Percentiles rank a stretch among this genome's conserved stretches.
These are phyloP conservation scores for Alligator sinensis DNA, from an alignment of 2,113 vertebrate species.

Conservation along the genomic window DNA sequence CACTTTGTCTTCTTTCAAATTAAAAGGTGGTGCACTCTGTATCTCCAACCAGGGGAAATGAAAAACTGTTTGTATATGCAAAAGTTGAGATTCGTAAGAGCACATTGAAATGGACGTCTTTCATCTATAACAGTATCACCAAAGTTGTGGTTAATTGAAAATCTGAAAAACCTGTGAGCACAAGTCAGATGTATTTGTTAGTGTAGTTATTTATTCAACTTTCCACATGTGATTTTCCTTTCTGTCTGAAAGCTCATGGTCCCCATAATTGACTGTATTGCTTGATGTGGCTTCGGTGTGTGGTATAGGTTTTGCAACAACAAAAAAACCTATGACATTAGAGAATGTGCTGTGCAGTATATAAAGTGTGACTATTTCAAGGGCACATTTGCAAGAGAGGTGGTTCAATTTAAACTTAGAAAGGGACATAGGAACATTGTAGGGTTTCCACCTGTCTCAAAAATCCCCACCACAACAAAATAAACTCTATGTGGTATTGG, in stretches of 20 bases:
- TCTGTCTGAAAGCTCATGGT: background rate
- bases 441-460: background rate
- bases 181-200: background rate
- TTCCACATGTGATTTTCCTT: background rate
- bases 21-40: conserved; percentile 12
- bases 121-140: background rate
- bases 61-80: background rate
- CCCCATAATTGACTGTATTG: background rate
- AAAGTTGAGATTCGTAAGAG: conserved; percentile 5
- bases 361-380: conserved; percentile 5
- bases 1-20: conserved; percentile 62
- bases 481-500: background rate
- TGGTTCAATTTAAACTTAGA: conserved; percentile 14
- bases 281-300: background rate
- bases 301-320: background rate
- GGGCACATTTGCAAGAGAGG: background rate
- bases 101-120: background rate
- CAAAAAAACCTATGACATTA: background rate
- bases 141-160: background rate
- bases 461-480: background rate
- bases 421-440: background rate
- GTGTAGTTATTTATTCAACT: background rate
- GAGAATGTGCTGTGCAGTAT: background rate
- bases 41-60: background rate
- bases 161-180: background rate